phyloP scores from a whole-genome alignment of 2,113 vertebrate species.

The Butorides virescens region DNA sequence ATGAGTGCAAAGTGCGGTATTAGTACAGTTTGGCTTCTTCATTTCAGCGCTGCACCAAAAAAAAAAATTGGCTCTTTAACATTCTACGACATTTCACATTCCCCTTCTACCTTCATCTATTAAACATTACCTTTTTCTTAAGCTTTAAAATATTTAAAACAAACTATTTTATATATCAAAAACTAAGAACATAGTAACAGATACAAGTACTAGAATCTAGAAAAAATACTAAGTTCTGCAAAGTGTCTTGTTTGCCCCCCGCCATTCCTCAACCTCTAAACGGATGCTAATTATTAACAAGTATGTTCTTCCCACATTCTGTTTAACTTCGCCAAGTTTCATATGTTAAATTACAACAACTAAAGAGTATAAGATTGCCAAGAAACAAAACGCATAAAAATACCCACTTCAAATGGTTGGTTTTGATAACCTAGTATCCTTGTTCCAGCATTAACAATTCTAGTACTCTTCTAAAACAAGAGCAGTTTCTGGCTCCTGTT shows the following conservation, averaged over 20 bases:
- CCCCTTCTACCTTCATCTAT: not conserved
- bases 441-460: not conserved
- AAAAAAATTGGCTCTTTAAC: not conserved
- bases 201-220: not conserved
- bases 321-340: not conserved
- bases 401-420: not conserved
- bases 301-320: not conserved
- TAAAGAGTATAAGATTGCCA: not conserved
- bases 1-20: not conserved
- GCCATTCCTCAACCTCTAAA: not conserved
- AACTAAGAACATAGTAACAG: not conserved
- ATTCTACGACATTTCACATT: not conserved
- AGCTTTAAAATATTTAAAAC: not conserved
- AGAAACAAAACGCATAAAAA: not conserved
- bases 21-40: not conserved
- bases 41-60: not conserved
- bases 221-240: not conserved
- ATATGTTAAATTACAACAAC: not conserved
- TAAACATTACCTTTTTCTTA: not conserved
- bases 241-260: not conserved
- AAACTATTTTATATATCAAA: not conserved
- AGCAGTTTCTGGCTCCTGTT: not conserved
- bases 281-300: not conserved
- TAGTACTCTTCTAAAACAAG: not conserved
- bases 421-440: not conserved